Evolutionary conservation across 2,888 invertebrate species (phyloP).

Genomic region (Hyposoter didymator): DNA sequence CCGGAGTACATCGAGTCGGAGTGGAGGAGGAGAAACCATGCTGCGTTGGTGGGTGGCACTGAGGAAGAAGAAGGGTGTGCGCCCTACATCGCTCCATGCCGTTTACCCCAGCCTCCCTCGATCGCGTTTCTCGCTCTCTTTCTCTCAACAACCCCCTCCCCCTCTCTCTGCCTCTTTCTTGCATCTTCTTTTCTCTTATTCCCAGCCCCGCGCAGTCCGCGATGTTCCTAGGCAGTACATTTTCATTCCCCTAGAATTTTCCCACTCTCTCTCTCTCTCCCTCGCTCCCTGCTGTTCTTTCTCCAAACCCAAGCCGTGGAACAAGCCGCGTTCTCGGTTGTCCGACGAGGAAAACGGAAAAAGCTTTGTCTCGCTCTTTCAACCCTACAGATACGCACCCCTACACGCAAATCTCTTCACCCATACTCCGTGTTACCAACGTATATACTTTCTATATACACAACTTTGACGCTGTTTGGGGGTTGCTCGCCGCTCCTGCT

Average conservation of each 20-base stretch:
- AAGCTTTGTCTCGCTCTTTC: slow-evolving; percentile 57
- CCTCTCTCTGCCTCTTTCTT: slow-evolving; percentile 19
- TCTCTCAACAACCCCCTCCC: slow-evolving; percentile 7
- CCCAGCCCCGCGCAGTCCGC: slow-evolving; percentile 30
- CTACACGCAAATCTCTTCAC: slow-evolving; percentile 29
- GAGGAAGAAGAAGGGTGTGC: slow-evolving; percentile 80
- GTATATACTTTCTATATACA: not conserved
- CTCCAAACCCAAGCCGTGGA: slow-evolving; percentile 9
- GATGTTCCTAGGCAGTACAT: slow-evolving; percentile 42
- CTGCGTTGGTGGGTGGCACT: slow-evolving; percentile 56
- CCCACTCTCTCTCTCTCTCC: slow-evolving; percentile 29
- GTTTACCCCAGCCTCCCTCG: slow-evolving; percentile 74
- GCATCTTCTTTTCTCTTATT: slow-evolving; percentile 13
- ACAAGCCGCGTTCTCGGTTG: slow-evolving; percentile 42
- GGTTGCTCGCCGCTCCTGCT: slow-evolving; percentile 66
- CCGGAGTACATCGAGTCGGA: slow-evolving; percentile 1
- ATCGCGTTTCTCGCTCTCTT: slow-evolving; percentile 29
- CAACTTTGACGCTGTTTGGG: slow-evolving; percentile 46
- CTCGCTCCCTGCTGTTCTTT: not conserved
- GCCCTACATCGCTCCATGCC: slow-evolving; percentile 80
- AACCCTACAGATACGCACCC: slow-evolving; percentile 24
- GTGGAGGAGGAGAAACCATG: slow-evolving; percentile 40
- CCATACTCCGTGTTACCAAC: slow-evolving; percentile 1
- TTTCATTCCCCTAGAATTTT: slow-evolving; percentile 57
- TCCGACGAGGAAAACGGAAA: slow-evolving; percentile 55